phyloP scores from a whole-genome alignment of 2,888 invertebrate species.

The Perizoma flavofasciatum region DNA sequence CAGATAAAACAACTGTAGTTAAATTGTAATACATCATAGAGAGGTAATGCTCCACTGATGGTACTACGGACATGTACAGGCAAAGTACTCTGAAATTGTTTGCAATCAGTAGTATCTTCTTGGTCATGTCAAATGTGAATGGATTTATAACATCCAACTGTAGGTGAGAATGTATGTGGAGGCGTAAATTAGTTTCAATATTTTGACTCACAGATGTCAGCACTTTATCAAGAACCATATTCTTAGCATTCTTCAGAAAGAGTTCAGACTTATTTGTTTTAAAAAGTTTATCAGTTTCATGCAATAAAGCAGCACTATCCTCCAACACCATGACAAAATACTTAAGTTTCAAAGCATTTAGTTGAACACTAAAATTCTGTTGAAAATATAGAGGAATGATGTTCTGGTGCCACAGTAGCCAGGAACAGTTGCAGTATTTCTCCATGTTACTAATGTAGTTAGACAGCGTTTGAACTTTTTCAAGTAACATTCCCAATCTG shows the following conservation, averaged over 20 bases:
- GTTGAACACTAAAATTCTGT: slow-evolving; percentile 87
- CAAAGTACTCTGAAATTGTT: slow-evolving; percentile 82
- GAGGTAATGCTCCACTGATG: slow-evolving; percentile 93
- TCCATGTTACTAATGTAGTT: slow-evolving; percentile 84
- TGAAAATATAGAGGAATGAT: slow-evolving; percentile 90
- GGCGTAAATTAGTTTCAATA: slow-evolving; percentile 95
- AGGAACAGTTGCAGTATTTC: slow-evolving; percentile 88
- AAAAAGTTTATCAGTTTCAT: slow-evolving; percentile 64
- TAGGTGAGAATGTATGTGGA: slow-evolving; percentile 96
- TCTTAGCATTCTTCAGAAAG: slow-evolving; percentile 63
- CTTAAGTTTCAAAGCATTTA: slow-evolving; percentile 85
- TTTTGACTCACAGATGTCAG: slow-evolving; percentile 91
- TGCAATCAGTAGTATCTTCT: slow-evolving; percentile 84
- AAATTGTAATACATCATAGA: slow-evolving; percentile 98
- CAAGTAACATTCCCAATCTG: slow-evolving; percentile 84
- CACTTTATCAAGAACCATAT: slow-evolving; percentile 82
- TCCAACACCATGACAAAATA: slow-evolving; percentile 75
- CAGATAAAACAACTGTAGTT: slow-evolving; percentile 97
- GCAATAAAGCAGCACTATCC: slow-evolving; percentile 67
- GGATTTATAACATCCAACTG: slow-evolving; percentile 90
- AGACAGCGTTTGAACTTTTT: slow-evolving; percentile 86
- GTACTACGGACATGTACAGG: slow-evolving; percentile 85
- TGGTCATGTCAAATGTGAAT: slow-evolving; percentile 87
- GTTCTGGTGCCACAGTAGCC: slow-evolving; percentile 92
- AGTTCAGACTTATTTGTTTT: slow-evolving; percentile 56